These are phyloP conservation scores for Sinocyclocheilus grahami DNA, from an alignment of 2,113 vertebrate genomes.

Conservation along the genomic window DNA sequence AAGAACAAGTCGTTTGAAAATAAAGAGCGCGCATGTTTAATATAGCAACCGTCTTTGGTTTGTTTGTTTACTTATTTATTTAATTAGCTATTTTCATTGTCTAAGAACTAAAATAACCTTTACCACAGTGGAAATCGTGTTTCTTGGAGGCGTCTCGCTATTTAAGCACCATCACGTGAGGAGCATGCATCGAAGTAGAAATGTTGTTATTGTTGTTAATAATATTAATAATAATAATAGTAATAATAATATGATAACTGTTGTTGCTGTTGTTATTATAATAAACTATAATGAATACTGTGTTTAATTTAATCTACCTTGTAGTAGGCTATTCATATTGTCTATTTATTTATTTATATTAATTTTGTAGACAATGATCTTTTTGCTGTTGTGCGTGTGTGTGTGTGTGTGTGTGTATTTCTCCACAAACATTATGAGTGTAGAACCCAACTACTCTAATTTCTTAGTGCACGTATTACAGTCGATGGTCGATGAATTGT, in stretches of 20 bases:
- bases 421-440: neutral
- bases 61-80: neutral
- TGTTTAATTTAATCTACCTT: neutral
- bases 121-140: neutral
- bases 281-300: neutral
- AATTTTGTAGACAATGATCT: neutral
- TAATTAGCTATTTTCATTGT: neutral
- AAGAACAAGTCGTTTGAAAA: neutral
- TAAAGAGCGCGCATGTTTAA: neutral
- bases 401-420: neutral
- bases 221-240: neutral
- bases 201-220: constrained; percentile 1
- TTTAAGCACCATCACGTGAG: neutral
- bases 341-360: neutral
- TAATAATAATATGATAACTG: neutral
- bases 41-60: neutral
- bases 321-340: neutral
- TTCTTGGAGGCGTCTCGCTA: neutral
- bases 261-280: neutral
- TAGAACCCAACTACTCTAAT: neutral
- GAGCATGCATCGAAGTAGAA: neutral
- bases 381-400: neutral
- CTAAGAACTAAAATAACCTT: neutral
- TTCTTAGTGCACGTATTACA: neutral
- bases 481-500: neutral